Base-by-base conservation (phyloP, 2,797 vertebrate genomes). In the Halcyon badia region DNA sequence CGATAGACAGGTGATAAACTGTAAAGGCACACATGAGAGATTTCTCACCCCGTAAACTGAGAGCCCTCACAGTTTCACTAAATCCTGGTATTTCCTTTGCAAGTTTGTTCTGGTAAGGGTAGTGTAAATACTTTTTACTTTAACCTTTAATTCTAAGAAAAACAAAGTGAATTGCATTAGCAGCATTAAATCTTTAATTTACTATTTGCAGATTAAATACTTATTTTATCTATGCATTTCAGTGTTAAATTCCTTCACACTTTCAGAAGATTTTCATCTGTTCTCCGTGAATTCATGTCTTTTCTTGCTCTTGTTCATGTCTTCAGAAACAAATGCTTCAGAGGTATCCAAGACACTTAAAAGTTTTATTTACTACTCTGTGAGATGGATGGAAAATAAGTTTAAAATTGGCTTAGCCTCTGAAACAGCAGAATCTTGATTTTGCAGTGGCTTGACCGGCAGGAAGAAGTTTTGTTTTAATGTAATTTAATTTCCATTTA, bases 401-500 rank as follows among this genome's bases (percentile, higher is more conserved):
- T 83, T 91, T 90, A 83, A 94, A 95, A 95, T 91, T 82, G 54
- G 69, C 65, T 89, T 66, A 82, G 87, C 28, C 87, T 82, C 65
- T 89, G 35, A 81, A 96, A 92, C 42, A 82, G 48, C 71, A 95
- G 66, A 90, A 91, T 90, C 95, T 91, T 94, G 89, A 95, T 96
- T 90, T 92, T 88, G 83, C 33, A 94, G 73, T 77, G 66, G 37
- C 80, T 90, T 66, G 62, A 95, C 76, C 33, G 82, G 79, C 96
- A 97, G 97, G 97, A 97, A 96, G 97, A 97, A 97, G 79, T 97
- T 97, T 91, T 94, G 31, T 61, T 92, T 94, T 95, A 96, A 97
- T 96, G 86, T 88, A 92, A 97, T 97, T 96, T 92, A 37, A 94
- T 94, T 96, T 95, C 94, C 95, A 96, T 97, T 97, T 97, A 92